A percentile compares a stretch with the other conserved stretches of the same genome.
These are phyloP conservation scores for Luperina nickerlii DNA, from an alignment of 2,888 invertebrate genomes.

Conservation along the genomic window DNA sequence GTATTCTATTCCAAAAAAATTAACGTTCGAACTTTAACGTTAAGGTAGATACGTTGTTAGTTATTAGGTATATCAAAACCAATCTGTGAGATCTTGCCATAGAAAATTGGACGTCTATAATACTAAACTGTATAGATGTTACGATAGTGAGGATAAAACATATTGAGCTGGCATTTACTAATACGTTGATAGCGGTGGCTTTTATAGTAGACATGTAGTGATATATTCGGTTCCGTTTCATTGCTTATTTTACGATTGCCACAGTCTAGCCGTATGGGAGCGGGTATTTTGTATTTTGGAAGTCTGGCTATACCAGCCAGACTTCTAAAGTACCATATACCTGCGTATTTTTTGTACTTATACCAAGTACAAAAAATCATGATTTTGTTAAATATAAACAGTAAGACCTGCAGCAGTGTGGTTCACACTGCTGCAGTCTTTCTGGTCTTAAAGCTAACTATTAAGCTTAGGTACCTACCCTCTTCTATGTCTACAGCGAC, in stretches of 20 bases:
- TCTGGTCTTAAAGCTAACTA: too few species aligned
- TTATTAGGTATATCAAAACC: slow-evolving; percentile 1
- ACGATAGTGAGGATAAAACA: slow-evolving; percentile 32
- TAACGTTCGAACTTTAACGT: not conserved
- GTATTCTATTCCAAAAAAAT: not conserved
- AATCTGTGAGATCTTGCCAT: not conserved
- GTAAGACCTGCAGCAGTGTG: not conserved
- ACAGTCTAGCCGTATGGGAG: slow-evolving; percentile 43
- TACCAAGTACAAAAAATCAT: too few species aligned
- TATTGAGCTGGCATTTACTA: slow-evolving; percentile 53
- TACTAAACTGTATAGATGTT: slow-evolving; percentile 26
- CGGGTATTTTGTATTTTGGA: slow-evolving; percentile 24
- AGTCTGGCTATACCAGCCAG: slow-evolving; percentile 6
- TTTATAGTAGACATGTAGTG: slow-evolving; percentile 52
- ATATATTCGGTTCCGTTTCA: slow-evolving; percentile 54
- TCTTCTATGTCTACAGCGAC: not conserved
- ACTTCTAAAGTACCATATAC: too few species aligned
- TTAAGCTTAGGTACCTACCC: too few species aligned
- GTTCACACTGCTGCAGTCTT: too few species aligned
- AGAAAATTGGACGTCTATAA: slow-evolving; percentile 27
- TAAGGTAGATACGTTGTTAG: not conserved
- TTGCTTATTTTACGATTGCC: slow-evolving; percentile 59
- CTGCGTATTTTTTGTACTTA: too few species aligned
- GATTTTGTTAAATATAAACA: too few species aligned
- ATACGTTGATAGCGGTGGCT: slow-evolving; percentile 58